Conservation (phyloP, 1,140 invertebrate genomes). For the Pseudomyrmex dendroicus region DNA sequence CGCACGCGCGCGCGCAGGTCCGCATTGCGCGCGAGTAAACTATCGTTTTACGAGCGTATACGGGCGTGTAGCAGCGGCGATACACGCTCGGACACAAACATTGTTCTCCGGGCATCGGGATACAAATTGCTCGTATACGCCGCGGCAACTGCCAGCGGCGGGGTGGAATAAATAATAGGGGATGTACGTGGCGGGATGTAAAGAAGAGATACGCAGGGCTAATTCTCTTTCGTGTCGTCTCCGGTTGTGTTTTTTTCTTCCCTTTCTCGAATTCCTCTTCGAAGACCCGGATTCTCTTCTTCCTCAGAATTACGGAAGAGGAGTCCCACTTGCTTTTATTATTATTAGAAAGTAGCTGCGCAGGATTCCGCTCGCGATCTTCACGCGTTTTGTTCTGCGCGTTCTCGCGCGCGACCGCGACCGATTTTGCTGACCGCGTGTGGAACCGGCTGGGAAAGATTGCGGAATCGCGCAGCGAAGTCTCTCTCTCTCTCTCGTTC, state of each 20-base stretch:
- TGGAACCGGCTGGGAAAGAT: background rate
- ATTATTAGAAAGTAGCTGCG: slow-evolving; percentile 22
- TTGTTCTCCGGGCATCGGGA: slow-evolving; percentile 80
- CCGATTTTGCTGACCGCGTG: slow-evolving; percentile 33
- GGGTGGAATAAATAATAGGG: slow-evolving; percentile 59
- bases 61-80: slow-evolving; percentile 68
- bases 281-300: background rate
- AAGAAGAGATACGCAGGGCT: background rate
- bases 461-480: background rate
- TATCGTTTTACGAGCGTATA: slow-evolving; percentile 82
- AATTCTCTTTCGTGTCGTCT: background rate
- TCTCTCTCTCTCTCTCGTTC: background rate
- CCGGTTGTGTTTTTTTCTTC: background rate
- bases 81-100: slow-evolving; percentile 79
- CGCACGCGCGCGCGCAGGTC: slow-evolving; percentile 6
- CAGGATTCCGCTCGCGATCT: slow-evolving; percentile 35
- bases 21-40: slow-evolving; percentile 76
- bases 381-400: background rate
- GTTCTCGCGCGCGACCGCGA: slow-evolving; percentile 24
- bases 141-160: slow-evolving; percentile 9
- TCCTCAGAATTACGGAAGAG: background rate
- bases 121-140: slow-evolving; percentile 79
- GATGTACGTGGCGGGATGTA: background rate
- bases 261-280: background rate
- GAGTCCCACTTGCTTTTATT: slow-evolving; percentile 9